Evolutionary conservation across 2,113 vertebrate genomes (phyloP), one percentile per base, ranked within the genome.

Genomic region (Sardina pilchardus): DNA sequence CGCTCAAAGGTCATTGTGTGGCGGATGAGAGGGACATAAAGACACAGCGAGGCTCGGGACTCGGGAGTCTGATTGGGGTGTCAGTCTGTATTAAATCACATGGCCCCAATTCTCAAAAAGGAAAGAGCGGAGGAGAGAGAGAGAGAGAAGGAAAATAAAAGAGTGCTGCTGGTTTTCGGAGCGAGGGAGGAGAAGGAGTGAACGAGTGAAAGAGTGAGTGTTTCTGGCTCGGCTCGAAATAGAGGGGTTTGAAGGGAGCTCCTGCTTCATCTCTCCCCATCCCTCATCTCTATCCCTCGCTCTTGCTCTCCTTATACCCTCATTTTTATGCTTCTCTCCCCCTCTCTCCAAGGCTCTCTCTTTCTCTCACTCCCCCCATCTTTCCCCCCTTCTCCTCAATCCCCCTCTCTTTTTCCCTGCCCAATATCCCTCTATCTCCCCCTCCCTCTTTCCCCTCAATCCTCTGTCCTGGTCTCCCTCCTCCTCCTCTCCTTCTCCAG

Each of bases 1-100:
- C 59, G 45, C 45, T 85, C 82, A 86, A 90, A 90, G 85, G 87
- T 87, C 87, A 71, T 71, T 71, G 63, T 71, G 63, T 34, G 63
- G 63, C 63, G 26, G 63, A 71, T 71, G 85, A 87, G 82, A 67
- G 81, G 85, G 67, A 85, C 63, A 81, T 80, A 59, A 85, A 84
- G 78, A 87, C 83, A 88, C 26, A 26, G 83, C 6, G 45, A 84
- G 86, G 50, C 83, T 83, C 19, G 63, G n/a, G 12, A 43, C 75
- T 30, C 3, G 86, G 86, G 34, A 7, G 26, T 7, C 87, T 48
- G 80, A 88, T 63, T 12, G 80, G 81, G 2, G 50, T 36, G n/a
- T 88, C 87, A 7, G 8, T 88, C 84, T 83, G 83, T 82, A 84
- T 24, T 26, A 47, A 84, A 82, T 84, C 83, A 84, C 83, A 83